Evolutionary conservation across 1,140 invertebrate species (phyloP).

Genomic region (Centruroides vittatus): DNA sequence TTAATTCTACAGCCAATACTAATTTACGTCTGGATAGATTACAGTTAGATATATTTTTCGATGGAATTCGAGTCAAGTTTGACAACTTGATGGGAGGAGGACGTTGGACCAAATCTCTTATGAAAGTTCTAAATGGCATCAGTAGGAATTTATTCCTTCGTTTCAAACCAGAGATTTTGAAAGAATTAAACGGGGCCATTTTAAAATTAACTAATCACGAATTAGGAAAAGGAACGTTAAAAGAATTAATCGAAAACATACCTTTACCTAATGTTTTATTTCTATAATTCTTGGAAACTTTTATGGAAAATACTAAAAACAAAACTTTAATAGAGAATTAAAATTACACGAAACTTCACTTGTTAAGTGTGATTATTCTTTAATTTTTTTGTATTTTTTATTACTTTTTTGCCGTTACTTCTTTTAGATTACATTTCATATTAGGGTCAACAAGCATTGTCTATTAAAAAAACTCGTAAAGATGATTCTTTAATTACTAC

Average conservation of each 20-base stretch:
- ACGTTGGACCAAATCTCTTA: background rate
- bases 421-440: too few relatives aligned
- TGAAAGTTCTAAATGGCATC: background rate
- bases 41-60: background rate
- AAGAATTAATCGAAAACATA: slow-evolving; percentile 5
- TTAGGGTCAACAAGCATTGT: too few relatives aligned
- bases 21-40: slow-evolving; percentile 3
- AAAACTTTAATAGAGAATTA: too few relatives aligned
- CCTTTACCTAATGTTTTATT: background rate
- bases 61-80: slow-evolving; percentile 1
- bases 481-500: too few relatives aligned
- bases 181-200: slow-evolving; percentile 4
- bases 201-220: slow-evolving; percentile 6
- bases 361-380: too few relatives aligned
- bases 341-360: too few relatives aligned
- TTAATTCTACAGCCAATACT: background rate
- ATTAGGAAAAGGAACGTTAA: slow-evolving; percentile 8
- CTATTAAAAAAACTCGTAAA: too few relatives aligned
- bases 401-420: too few relatives aligned
- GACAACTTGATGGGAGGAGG: slow-evolving; percentile 5
- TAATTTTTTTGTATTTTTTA: too few relatives aligned
- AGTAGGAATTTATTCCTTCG: slow-evolving; percentile 1
- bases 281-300: too few relatives aligned
- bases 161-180: slow-evolving; percentile 6
- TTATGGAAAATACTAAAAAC: too few relatives aligned